phyloP scores from a whole-genome alignment of 2,113 vertebrate species.

The cattle (Bos taurus) region DNA sequence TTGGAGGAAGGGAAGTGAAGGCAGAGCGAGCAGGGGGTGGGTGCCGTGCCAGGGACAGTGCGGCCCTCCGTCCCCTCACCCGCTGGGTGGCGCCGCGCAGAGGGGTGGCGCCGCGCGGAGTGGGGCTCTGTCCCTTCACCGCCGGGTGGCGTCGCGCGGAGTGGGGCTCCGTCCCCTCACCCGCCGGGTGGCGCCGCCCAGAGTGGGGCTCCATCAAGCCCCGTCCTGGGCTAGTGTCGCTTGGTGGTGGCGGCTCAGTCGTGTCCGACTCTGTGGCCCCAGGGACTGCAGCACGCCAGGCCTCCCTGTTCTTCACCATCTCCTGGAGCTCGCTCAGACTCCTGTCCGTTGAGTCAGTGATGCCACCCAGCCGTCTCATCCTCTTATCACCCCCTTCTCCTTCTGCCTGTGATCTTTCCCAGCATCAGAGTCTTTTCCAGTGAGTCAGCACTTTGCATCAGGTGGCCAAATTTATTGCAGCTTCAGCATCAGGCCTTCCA shows the following conservation, averaged over 20 bases:
- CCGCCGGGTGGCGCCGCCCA: too few species aligned
- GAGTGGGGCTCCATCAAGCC: neutral
- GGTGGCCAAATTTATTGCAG: neutral
- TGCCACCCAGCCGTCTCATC: neutral
- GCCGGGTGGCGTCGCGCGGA: neutral
- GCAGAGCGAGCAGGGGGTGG: neutral
- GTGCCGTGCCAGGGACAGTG: accelerated
- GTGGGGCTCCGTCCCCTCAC: neutral
- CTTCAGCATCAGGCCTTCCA: neutral
- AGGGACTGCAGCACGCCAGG: neutral
- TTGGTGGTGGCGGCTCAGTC: neutral
- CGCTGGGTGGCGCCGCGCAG: neutral
- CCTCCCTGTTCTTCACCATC: neutral
- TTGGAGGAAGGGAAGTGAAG: neutral
- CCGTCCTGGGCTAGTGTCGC: neutral
- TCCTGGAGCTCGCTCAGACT: neutral
- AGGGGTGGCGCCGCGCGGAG: neutral
- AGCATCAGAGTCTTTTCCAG: neutral
- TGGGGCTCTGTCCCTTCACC: neutral
- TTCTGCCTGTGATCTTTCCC: neutral
- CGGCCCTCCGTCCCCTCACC: neutral
- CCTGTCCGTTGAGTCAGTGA: neutral
- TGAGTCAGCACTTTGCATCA: neutral
- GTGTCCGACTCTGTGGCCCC: neutral
- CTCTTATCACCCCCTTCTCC: neutral